Evolutionary conservation across 1,140 invertebrate genomes (phyloP).

Genomic region (Lucilia sericata): DNA sequence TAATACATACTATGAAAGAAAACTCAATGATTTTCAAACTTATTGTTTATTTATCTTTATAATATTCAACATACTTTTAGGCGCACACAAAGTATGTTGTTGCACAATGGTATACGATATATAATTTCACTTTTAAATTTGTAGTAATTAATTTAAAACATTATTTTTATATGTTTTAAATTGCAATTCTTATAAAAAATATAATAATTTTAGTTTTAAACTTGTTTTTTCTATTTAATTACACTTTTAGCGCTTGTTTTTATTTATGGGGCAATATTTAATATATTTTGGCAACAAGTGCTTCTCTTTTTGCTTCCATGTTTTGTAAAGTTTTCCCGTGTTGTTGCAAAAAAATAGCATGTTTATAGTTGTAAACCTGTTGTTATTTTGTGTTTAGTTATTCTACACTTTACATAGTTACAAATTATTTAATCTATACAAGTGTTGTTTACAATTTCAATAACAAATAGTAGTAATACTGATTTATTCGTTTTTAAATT

Average conservation of each 20-base stretch:
- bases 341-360: background rate
- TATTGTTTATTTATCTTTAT: too few species aligned
- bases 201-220: background rate
- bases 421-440: background rate
- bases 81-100: too few species aligned
- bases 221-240: background rate
- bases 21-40: too few species aligned
- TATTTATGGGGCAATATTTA: background rate
- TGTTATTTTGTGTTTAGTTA: background rate
- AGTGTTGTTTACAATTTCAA: background rate
- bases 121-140: background rate
- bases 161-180: background rate
- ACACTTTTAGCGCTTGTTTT: background rate
- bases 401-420: background rate
- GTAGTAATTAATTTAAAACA: background rate
- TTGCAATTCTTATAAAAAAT: background rate
- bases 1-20: too few species aligned
- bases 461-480: background rate
- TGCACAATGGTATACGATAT: too few species aligned
- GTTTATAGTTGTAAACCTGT: background rate
- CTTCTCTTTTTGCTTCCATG: background rate
- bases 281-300: background rate
- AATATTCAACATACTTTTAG: too few species aligned
- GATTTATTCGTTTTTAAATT: conserved; percentile 16
- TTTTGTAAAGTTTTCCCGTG: background rate